These are phyloP conservation scores for Dunckerocampus dactyliophorus DNA, from an alignment of 2,113 vertebrate genomes.

Conservation along the genomic window DNA sequence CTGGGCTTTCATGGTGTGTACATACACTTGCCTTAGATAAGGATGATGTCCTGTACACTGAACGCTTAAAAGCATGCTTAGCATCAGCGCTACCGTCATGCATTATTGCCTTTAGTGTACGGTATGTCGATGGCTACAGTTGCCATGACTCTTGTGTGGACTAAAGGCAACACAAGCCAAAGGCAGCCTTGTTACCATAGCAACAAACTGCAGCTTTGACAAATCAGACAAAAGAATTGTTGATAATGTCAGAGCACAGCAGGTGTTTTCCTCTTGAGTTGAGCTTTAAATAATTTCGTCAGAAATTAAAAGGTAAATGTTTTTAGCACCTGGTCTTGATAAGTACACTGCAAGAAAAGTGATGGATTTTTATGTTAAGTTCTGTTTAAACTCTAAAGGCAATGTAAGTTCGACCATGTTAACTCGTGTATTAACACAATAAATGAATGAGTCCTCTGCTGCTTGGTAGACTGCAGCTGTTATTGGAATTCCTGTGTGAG, in stretches of 20 bases:
- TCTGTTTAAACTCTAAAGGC: background rate
- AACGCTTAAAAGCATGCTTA: constrained; percentile 61
- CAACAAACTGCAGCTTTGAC: constrained; percentile 62
- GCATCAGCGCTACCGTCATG: constrained; percentile 25
- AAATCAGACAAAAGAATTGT: constrained; percentile 53
- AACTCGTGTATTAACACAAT: constrained; percentile 45
- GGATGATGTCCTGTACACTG: constrained; percentile 56
- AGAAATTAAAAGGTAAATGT: constrained; percentile 31
- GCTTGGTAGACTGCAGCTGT: constrained; percentile 18
- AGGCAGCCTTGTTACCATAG: constrained; percentile 52
- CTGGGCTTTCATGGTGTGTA: constrained; percentile 45
- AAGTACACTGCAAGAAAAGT: constrained; percentile 29
- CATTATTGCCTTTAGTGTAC: constrained; percentile 26
- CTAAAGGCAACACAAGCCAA: constrained; percentile 47
- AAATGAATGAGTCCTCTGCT: constrained; percentile 30
- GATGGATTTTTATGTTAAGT: too few species aligned
- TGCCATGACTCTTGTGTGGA: constrained; percentile 36
- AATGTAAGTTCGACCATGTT: constrained; percentile 25
- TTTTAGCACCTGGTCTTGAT: constrained; percentile 40
- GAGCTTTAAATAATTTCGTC: constrained; percentile 60
- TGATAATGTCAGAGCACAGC: constrained; percentile 22
- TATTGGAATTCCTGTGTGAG: constrained; percentile 24
- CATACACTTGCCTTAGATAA: constrained; percentile 65
- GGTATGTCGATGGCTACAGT: constrained; percentile 42
- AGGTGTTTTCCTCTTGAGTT: constrained; percentile 36